Conservation (phyloP, 2,797 vertebrate species). For the Gallinago nigripennis region DNA sequence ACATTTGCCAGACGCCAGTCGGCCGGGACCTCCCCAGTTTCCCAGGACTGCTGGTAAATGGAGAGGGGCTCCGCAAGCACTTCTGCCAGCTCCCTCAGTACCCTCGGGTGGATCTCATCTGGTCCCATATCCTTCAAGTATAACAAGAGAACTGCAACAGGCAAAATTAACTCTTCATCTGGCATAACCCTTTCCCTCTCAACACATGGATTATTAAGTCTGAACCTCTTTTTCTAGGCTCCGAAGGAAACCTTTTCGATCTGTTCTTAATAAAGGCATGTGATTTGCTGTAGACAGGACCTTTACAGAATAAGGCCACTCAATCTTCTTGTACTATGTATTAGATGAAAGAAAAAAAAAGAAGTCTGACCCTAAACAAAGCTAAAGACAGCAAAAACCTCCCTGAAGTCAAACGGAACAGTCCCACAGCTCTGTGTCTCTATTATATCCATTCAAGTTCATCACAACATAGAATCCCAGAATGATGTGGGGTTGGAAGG, state of each 20-base stretch:
- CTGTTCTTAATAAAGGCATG: not conserved
- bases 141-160: not conserved
- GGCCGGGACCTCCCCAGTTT: too few species aligned
- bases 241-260: not conserved
- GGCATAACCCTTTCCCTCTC: not conserved
- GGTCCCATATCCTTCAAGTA: not conserved
- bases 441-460: not conserved
- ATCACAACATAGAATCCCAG: not conserved
- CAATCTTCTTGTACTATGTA: not conserved
- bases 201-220: not conserved
- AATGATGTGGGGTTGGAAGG: too few species aligned
- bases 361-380: not conserved
- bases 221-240: not conserved
- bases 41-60: too few species aligned
- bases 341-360: not conserved
- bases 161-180: not conserved
- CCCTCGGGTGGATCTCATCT: too few species aligned
- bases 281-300: not conserved
- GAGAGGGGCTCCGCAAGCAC: too few species aligned
- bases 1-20: too few species aligned
- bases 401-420: not conserved
- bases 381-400: not conserved
- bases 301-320: not conserved
- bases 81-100: too few species aligned
- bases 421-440: not conserved